Conservation (phyloP, 2,113 vertebrate genomes). For the Cyprinus carpio region DNA sequence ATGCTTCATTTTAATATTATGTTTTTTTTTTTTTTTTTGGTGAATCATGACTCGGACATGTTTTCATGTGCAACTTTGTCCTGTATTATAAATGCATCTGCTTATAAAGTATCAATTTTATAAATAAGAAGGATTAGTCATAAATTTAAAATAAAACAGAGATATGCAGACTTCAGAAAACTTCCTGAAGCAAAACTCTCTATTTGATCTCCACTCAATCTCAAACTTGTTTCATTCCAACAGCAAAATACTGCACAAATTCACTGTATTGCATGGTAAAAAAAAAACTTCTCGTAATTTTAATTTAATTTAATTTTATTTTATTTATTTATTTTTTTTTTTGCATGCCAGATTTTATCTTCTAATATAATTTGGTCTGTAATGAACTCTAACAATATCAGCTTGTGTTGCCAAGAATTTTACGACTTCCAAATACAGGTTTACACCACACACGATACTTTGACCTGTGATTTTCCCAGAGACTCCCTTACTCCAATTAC, state of each 20-base stretch:
- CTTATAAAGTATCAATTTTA: too few relatives aligned
- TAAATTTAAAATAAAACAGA: not conserved
- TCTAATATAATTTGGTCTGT: not conserved
- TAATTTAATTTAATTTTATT: too few relatives aligned
- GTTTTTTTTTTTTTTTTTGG: not conserved
- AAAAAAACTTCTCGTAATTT: not conserved
- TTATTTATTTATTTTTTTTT: too few relatives aligned
- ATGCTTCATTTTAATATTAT: too few relatives aligned
- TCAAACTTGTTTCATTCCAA: not conserved
- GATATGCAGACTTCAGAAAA: not conserved
- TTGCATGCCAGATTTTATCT: not conserved
- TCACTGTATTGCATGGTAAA: not conserved
- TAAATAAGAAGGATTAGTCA: too few relatives aligned
- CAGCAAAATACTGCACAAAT: not conserved
- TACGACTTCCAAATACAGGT: conserved; percentile 14
- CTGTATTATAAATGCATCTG: too few relatives aligned
- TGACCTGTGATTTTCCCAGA: conserved; percentile 12
- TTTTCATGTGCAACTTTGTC: not conserved
- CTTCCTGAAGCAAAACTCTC: not conserved
- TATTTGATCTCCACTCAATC: not conserved
- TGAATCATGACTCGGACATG: not conserved
- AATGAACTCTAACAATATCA: not conserved
- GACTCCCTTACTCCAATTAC: conserved; percentile 23
- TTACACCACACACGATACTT: not conserved
- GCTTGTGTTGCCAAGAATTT: conserved; percentile 1